Base-by-base conservation (phyloP, 2,113 vertebrate species). In the Caranx ignobilis region DNA sequence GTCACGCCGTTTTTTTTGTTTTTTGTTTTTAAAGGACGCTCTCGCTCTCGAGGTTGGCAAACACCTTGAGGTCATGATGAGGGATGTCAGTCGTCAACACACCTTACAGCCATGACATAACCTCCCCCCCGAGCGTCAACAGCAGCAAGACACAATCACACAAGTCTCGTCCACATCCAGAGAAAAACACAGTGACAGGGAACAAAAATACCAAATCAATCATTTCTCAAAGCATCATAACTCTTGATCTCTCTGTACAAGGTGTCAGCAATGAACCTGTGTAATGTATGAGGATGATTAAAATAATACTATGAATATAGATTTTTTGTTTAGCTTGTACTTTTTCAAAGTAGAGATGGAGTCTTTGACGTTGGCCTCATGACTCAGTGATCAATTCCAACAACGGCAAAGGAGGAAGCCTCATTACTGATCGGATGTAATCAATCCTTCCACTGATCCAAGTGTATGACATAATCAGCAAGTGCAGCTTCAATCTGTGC, bases 221-320 rank as follows among this genome's bases (percentile, higher is more conserved):
- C 13, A 75, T 71, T 79, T 75, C 52, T 71, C 56, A 32, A 70
- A 68, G 63, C 52, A 2, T 79, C 71, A 48, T 47, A 77, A 84
- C 60, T 76, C 71, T 19, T 9, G 56, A 76, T 59, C 45, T 80
- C 62, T 87, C 88, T 88, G 83, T 83, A 83, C 88, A 85, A 7
- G 50, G 63, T 67, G 71, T 65, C 2, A 47, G 37, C 62, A 64
- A 57, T 21, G 5, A n/a, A 65, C 37, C 61, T 55, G 34, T 26
- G 8, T 12, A 32, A 68, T 5, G 59, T 5, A 6, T 41, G 55
- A 62, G 34, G 60, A 60, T 9, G 71, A 75, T 71, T 67, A 35
- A 61, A 81, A 62, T 66, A 83, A 75, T 6, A 73, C 70, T 21
- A 48, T 26, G 18, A 75, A 57, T 77, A 54, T 48, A 60, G 71